A percentile compares a stretch with the other conserved stretches of the same genome.
These are phyloP conservation scores for Protaetia brevitarsis DNA, from an alignment of 1,140 invertebrate species.

Conservation along the genomic window DNA sequence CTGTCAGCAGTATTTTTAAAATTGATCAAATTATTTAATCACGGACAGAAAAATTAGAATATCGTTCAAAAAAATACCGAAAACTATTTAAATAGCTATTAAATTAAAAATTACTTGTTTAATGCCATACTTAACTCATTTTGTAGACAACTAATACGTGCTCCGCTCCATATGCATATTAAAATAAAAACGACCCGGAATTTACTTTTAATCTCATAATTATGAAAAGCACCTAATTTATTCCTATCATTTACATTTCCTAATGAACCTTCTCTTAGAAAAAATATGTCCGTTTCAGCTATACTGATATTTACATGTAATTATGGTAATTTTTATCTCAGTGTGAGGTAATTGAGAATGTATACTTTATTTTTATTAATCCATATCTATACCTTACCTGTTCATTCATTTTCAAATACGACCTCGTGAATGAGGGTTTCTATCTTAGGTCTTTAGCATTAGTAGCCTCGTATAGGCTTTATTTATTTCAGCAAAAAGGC, in stretches of 20 bases:
- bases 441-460: too few relatives aligned
- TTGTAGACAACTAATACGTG: too few relatives aligned
- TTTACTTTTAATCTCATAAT: background rate
- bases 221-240: conserved; percentile 22
- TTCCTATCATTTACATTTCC: background rate
- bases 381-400: background rate
- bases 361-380: conserved; percentile 13
- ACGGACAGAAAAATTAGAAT: too few relatives aligned
- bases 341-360: background rate
- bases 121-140: too few relatives aligned
- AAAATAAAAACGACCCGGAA: background rate
- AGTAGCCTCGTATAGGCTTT: too few relatives aligned
- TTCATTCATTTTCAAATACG: conserved; percentile 3
- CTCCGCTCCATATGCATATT: too few relatives aligned
- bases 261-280: background rate
- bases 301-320: conserved; percentile 18
- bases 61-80: too few relatives aligned
- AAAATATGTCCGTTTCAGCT: background rate
- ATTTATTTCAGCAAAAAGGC: too few relatives aligned
- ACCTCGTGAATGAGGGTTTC: background rate
- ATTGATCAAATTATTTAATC: too few relatives aligned
- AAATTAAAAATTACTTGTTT: too few relatives aligned
- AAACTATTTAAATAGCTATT: too few relatives aligned
- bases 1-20: too few relatives aligned
- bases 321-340: conserved; percentile 15